Evolutionary conservation across 2,113 vertebrate species (phyloP).

Genomic region (Procavia capensis): DNA sequence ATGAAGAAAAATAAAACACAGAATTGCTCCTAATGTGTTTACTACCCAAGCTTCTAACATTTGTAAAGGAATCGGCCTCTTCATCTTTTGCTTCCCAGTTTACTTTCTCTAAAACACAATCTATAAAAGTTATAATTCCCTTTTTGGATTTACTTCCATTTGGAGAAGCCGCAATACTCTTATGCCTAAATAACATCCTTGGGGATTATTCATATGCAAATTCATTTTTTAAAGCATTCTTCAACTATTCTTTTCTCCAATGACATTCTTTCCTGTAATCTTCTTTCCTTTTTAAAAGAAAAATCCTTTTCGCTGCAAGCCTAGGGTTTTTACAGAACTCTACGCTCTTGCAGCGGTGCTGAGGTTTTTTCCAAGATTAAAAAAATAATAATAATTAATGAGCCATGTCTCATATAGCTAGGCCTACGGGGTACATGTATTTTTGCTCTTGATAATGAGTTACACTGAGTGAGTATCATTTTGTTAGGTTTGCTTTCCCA

Average conservation of each 20-base stretch:
- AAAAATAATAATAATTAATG: conserved; percentile 32
- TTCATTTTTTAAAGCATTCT: conserved; percentile 38
- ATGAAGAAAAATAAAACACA: conserved; percentile 37
- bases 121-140: conserved; percentile 39
- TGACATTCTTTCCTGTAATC: conserved; percentile 41
- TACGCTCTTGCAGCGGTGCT: not conserved
- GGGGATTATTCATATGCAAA: conserved; percentile 69
- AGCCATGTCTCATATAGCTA: not conserved
- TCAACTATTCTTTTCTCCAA: conserved; percentile 58
- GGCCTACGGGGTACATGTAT: not conserved
- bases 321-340: conserved; percentile 38
- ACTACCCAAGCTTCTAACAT: not conserved
- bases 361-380: not conserved
- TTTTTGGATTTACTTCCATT: conserved; percentile 39
- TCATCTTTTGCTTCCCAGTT: conserved; percentile 35
- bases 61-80: not conserved
- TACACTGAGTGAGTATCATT: not conserved
- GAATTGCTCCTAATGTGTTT: not conserved
- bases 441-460: not conserved
- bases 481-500: conserved; percentile 17
- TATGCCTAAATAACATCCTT: conserved; percentile 46
- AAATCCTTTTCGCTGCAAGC: conserved; percentile 7
- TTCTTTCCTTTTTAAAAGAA: conserved; percentile 50
- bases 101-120: conserved; percentile 37
- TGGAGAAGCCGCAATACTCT: conserved; percentile 11